Evolutionary conservation across 2,888 invertebrate genomes (phyloP).

Genomic region (Podotricha telesiphe): DNA sequence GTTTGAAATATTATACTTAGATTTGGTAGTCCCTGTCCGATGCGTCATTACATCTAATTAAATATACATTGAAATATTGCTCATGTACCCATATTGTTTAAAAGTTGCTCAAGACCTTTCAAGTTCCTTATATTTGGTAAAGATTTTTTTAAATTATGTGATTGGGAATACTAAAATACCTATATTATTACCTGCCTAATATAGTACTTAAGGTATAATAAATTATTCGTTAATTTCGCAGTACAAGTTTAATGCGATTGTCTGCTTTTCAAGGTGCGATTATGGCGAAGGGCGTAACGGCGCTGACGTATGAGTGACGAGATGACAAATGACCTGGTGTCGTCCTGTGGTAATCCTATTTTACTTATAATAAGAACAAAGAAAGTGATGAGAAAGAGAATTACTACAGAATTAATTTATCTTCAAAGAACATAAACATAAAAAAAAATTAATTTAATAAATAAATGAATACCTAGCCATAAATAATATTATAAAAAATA

Average conservation of each 20-base stretch:
- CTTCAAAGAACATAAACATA: too few species aligned
- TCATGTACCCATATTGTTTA: background rate
- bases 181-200: conserved; percentile 2
- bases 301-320: conserved; percentile 71
- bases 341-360: conserved; percentile 48
- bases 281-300: conserved; percentile 70
- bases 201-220: conserved; percentile 21
- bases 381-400: conserved; percentile 3
- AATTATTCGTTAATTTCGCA: conserved; percentile 33
- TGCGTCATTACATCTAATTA: conserved; percentile 51
- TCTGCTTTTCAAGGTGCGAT: conserved; percentile 52
- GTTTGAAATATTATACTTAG: conserved; percentile 66
- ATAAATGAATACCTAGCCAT: too few species aligned
- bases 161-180: background rate
- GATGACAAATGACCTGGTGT: conserved; percentile 71
- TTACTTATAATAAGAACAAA: conserved; percentile 39
- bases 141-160: background rate
- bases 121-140: background rate
- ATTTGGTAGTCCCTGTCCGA: conserved; percentile 41
- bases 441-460: too few species aligned
- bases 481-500: too few species aligned
- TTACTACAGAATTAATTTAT: background rate
- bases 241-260: conserved; percentile 34
- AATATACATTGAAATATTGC: conserved; percentile 17
- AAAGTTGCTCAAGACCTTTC: background rate